Conservation (phyloP, 1,140 invertebrate species). For the Saxidomus purpurata region DNA sequence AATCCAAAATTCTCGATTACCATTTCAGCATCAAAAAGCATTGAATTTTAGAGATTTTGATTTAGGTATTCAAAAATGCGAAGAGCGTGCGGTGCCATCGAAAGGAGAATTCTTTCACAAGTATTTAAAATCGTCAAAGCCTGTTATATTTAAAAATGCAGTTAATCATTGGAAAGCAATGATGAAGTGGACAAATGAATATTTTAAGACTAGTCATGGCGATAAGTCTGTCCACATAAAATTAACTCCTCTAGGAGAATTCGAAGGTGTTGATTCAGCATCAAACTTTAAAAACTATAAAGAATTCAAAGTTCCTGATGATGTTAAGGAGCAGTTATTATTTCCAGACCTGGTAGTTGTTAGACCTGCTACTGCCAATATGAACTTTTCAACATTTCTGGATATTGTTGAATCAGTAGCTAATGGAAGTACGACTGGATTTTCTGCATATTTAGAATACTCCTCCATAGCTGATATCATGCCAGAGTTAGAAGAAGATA, state of each 20-base stretch:
- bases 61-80: conserved; percentile 75
- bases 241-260: conserved; percentile 81
- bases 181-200: conserved; percentile 82
- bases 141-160: conserved; percentile 81
- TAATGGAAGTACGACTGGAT: conserved; percentile 70
- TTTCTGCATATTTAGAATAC: conserved; percentile 85
- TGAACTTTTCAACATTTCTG: conserved; percentile 83
- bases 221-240: conserved; percentile 81
- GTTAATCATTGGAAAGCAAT: conserved; percentile 79
- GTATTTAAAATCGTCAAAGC: conserved; percentile 81
- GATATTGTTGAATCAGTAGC: conserved; percentile 78
- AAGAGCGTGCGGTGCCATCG: conserved; percentile 72
- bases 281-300: conserved; percentile 78
- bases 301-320: conserved; percentile 77
- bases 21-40: not conserved
- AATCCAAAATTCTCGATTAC: conserved; percentile 27
- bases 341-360: conserved; percentile 84
- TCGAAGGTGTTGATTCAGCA: conserved; percentile 83
- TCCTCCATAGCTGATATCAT: conserved; percentile 81
- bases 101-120: conserved; percentile 80
- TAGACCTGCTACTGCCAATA: conserved; percentile 78
- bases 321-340: conserved; percentile 74
- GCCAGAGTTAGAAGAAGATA: conserved; percentile 80
- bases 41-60: conserved; percentile 26
- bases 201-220: conserved; percentile 77